Conservation (phyloP, 2,113 vertebrate species). For the Forbesichthys papilliferus region DNA sequence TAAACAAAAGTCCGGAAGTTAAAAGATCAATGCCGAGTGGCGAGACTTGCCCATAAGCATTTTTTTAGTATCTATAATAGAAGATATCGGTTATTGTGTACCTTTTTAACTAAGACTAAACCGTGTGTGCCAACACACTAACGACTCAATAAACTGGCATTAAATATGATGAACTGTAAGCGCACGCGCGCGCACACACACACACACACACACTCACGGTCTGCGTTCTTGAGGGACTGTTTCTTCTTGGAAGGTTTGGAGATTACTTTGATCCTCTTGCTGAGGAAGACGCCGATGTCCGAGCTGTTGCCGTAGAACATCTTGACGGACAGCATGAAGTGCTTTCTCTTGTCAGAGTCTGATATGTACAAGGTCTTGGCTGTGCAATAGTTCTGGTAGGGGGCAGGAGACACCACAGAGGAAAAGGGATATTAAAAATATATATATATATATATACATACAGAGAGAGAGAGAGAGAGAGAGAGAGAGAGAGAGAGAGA, state of each 20-base stretch:
- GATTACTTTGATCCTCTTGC: slow-evolving; percentile 99
- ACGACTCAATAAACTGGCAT: too few species aligned
- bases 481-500: too few species aligned
- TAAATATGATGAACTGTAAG: background rate
- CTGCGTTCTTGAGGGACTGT: slow-evolving; percentile 98
- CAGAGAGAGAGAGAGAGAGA: too few species aligned
- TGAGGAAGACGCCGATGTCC: slow-evolving; percentile 98
- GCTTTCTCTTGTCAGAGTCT: slow-evolving; percentile 99
- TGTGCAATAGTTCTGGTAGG: slow-evolving; percentile 96
- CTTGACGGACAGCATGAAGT: slow-evolving; percentile 99
- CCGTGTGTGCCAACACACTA: too few species aligned
- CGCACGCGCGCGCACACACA: slow-evolving; percentile 1
- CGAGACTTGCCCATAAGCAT: too few species aligned
- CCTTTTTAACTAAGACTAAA: too few species aligned
- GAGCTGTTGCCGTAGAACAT: slow-evolving; percentile 99
- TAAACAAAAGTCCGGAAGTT: too few species aligned
- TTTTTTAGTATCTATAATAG: too few species aligned
- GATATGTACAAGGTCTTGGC: slow-evolving; percentile 99
- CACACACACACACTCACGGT: slow-evolving; percentile 82
- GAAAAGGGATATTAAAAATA: too few species aligned
- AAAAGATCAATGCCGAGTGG: too few species aligned
- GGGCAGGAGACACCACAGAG: background rate
- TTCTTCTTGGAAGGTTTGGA: slow-evolving; percentile 99
- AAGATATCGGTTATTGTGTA: too few species aligned
- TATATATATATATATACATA: too few species aligned